Evolutionary conservation across 2,113 vertebrate genomes (phyloP).

Genomic region (Gadus chalcogrammus): DNA sequence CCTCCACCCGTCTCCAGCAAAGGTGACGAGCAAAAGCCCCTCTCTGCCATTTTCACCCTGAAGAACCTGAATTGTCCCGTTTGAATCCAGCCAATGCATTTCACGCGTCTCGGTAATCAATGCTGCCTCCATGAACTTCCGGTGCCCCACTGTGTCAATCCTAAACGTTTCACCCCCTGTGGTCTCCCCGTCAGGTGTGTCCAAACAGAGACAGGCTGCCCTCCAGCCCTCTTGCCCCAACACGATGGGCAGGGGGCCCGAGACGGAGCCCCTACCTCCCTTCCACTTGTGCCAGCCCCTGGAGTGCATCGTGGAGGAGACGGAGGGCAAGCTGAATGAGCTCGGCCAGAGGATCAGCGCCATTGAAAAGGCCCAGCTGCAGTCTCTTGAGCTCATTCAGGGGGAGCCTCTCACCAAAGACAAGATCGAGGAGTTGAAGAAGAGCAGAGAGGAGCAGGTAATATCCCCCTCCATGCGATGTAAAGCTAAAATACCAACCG

Average conservation of each 20-base stretch:
- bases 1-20: conserved; percentile 85
- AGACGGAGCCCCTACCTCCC: conserved; percentile 89
- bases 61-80: no score
- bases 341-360: conserved; percentile 99
- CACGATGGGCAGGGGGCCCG: conserved; percentile 64
- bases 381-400: conserved; percentile 98
- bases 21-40: conserved; percentile 72
- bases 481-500: background rate
- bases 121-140: no score
- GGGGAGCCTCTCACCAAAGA: conserved; percentile 99
- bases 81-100: background rate
- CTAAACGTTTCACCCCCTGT: background rate
- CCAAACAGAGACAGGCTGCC: conserved; percentile 93
- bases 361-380: conserved; percentile 98
- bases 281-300: conserved; percentile 98
- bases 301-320: conserved; percentile 99
- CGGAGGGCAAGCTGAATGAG: conserved; percentile 98
- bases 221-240: conserved; percentile 80
- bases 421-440: conserved; percentile 99
- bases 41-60: background rate
- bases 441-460: conserved; percentile 97
- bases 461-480: background rate
- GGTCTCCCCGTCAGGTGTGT: conserved; percentile 76
- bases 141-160: background rate
- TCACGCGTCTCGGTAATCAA: no score